Evolutionary conservation across 2,888 invertebrate genomes (phyloP).

Genomic region (Acanthopleura granulata): DNA sequence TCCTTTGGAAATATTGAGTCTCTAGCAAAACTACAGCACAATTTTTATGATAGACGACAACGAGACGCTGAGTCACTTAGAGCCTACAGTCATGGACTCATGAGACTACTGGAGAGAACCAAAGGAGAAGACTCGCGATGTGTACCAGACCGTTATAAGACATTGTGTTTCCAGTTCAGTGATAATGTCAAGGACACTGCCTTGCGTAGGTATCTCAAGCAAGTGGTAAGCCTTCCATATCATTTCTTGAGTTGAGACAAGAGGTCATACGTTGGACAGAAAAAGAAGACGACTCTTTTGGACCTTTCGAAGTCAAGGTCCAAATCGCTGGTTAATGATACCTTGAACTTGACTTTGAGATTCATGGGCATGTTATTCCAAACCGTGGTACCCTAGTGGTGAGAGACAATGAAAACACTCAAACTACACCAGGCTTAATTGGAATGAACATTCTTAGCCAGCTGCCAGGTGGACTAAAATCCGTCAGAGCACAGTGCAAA

Average conservation of each 20-base stretch:
- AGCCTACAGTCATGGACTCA: background rate
- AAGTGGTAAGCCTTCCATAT: background rate
- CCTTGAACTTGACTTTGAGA: slow-evolving; percentile 3
- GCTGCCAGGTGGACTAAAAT: background rate
- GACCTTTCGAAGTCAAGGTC: background rate
- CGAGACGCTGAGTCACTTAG: background rate
- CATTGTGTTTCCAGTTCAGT: background rate
- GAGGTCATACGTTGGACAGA: background rate
- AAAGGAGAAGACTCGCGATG: background rate
- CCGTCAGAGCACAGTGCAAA: background rate
- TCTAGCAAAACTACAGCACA: background rate
- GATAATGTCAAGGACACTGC: background rate
- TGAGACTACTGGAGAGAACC: background rate
- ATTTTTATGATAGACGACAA: slow-evolving; percentile 11
- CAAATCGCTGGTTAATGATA: no score
- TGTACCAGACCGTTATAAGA: background rate
- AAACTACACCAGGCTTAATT: background rate
- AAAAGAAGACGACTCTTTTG: background rate
- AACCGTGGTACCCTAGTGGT: background rate
- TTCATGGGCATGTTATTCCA: background rate
- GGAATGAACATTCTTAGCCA: background rate
- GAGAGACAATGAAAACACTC: background rate
- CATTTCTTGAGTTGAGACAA: background rate
- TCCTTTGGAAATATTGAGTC: background rate
- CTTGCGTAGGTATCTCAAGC: background rate